These are phyloP conservation scores for Microtus pennsylvanicus DNA, from an alignment of 2,113 vertebrate genomes.

Conservation along the genomic window DNA sequence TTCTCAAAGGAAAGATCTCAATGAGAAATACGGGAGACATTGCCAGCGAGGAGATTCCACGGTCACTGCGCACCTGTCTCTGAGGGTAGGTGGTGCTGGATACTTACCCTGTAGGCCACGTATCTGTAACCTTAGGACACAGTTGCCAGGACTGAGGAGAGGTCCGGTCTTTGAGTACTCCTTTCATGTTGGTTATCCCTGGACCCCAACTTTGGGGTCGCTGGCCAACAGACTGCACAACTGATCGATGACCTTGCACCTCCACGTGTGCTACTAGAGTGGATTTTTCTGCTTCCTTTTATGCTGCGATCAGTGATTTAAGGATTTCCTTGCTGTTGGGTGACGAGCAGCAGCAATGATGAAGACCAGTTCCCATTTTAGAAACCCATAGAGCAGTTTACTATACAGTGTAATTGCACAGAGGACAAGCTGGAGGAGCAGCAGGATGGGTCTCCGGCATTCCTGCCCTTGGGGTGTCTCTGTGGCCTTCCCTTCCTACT, in stretches of 20 bases:
- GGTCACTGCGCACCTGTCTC: background rate
- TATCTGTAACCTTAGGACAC: background rate
- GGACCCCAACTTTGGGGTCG: background rate
- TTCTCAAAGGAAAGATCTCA: background rate
- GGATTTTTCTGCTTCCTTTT: background rate
- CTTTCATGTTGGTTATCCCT: background rate
- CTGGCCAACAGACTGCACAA: background rate
- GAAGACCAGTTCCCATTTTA: background rate
- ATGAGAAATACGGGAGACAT: background rate
- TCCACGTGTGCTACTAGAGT: background rate
- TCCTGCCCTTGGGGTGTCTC: background rate
- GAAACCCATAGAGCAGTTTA: background rate
- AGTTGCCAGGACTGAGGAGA: background rate
- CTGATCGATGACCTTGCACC: background rate
- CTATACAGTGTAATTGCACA: background rate
- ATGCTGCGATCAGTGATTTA: background rate
- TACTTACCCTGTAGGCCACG: background rate
- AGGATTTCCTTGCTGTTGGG: constrained; percentile 22
- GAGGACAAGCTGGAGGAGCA: background rate
- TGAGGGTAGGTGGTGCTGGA: background rate
- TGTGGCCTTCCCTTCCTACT: background rate
- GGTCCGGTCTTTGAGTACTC: background rate
- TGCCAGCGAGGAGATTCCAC: background rate
- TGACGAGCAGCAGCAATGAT: constrained; percentile 14
- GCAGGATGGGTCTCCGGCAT: background rate